Conservation (phyloP, 2,888 invertebrate species). For the Nomada flava region DNA sequence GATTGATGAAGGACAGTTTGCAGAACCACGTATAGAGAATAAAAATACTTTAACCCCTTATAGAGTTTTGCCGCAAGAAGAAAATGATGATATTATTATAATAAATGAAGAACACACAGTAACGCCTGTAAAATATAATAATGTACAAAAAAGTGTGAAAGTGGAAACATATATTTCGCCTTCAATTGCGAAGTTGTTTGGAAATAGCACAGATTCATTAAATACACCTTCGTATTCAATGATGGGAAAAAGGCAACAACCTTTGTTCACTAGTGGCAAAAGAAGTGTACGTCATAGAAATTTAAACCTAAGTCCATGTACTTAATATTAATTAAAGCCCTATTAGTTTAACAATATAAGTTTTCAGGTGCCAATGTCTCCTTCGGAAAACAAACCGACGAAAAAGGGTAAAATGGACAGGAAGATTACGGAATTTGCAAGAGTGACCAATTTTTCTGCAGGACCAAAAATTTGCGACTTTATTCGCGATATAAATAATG, state of each 20-base stretch:
- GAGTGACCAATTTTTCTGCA: slow-evolving; percentile 64
- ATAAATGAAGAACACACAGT: slow-evolving; percentile 11
- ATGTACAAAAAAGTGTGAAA: not conserved
- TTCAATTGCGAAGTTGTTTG: not conserved
- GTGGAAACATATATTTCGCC: not conserved
- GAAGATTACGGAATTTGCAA: slow-evolving; percentile 36
- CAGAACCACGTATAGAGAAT: not conserved
- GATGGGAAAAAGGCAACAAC: not conserved
- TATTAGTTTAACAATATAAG: not conserved
- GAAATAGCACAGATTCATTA: not conserved
- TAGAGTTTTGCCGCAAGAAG: slow-evolving; percentile 33
- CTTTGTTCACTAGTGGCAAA: not conserved
- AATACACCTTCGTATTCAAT: not conserved
- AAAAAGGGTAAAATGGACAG: slow-evolving; percentile 41
- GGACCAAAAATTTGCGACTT: slow-evolving; percentile 70
- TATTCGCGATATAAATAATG: slow-evolving; percentile 69
- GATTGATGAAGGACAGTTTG: slow-evolving; percentile 45
- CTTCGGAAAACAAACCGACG: not conserved
- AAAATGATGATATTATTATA: slow-evolving; percentile 35
- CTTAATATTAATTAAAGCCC: not conserved
- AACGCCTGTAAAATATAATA: not conserved
- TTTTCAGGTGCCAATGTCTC: slow-evolving; percentile 32
- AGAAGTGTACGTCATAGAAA: slow-evolving; percentile 20
- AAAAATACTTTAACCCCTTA: slow-evolving; percentile 9
- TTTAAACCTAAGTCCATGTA: not conserved